Evolutionary conservation across 1,140 invertebrate genomes (phyloP), one percentile per base, ranked within the genome.

Genomic region (Drosophila kepulauana): DNA sequence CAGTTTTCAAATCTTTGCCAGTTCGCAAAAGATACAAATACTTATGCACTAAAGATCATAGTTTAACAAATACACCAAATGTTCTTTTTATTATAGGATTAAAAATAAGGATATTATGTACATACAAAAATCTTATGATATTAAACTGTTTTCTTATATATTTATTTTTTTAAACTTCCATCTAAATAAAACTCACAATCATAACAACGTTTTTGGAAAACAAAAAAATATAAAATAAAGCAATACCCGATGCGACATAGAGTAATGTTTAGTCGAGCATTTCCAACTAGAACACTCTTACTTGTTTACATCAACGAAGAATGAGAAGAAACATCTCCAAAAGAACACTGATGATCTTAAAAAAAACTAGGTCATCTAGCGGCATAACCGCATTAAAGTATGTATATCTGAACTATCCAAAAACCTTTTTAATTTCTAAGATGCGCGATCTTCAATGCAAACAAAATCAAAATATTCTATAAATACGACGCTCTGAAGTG

Each of bases 291-390:
- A 79, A 59, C 75, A 78, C 57, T 78, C 71, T 82, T 74, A 51
- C 62, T 76, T 82, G 38, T 75, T 71, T 84, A 84, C 45, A 51
- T 16, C 33, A 61, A 70, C 73, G 62, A 70, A 75, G 58, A 72
- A 79, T 45, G 13, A 35, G 20, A 41, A 28, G n/a, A 28, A 20
- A 10, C 41, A 46, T 30, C 25, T 56, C 33, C 13, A 62, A 56
- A 8, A 57, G 38, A 54, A 15, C n/a, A 45, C 35, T 58, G 43
- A 51, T 63, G 43, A 56, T 35, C 41, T 16, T 54, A 28, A 54
- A 20, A 20, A 54, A 66, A 87, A 80, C 73, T 87, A 67, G 84
- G 84, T 88, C 84, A 87, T 67, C 61, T 35, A 30, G 35, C 51
- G 45, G 72, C 73, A 75, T 49, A 35, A 49, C 8, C 58, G 25